phyloP scores from a whole-genome alignment of 2,888 invertebrate genomes.

The Mermis nigrescens region DNA sequence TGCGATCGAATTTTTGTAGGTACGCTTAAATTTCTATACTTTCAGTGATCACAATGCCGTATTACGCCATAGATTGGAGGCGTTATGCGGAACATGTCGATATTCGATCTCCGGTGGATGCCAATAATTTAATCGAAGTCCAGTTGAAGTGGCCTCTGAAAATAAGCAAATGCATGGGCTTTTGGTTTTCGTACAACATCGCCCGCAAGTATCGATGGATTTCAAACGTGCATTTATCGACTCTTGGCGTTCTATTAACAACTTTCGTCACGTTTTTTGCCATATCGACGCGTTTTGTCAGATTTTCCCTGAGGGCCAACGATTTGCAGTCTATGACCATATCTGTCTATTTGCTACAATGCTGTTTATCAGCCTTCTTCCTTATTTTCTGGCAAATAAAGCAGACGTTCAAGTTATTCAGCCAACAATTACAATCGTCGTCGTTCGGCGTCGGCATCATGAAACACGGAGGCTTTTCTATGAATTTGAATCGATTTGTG shows the following conservation, averaged over 20 bases:
- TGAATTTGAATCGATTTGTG: neutral
- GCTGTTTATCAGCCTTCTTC: neutral
- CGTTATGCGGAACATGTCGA: constrained; percentile 1
- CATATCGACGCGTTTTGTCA: neutral
- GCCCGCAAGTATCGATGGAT: neutral
- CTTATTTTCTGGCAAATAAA: neutral
- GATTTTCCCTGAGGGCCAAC: neutral
- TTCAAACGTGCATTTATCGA: neutral
- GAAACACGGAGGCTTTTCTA: neutral
- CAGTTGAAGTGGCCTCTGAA: neutral
- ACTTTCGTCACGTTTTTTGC: neutral
- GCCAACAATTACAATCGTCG: neutral
- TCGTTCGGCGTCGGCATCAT: constrained; percentile 1
- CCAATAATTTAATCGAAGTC: neutral
- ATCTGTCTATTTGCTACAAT: neutral
- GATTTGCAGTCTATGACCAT: neutral
- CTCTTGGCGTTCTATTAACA: neutral
- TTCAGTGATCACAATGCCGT: neutral
- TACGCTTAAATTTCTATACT: too few relatives aligned
- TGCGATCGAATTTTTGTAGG: too few relatives aligned
- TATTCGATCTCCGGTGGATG: neutral
- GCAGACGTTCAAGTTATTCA: neutral
- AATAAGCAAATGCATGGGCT: neutral
- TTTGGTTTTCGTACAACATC: neutral
- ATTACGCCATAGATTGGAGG: constrained; percentile 2